Percentiles rank a stretch among this genome's conserved stretches.
Conservation (phyloP, 2,888 invertebrate species). For the Rambutsinella grinnellia region DNA sequence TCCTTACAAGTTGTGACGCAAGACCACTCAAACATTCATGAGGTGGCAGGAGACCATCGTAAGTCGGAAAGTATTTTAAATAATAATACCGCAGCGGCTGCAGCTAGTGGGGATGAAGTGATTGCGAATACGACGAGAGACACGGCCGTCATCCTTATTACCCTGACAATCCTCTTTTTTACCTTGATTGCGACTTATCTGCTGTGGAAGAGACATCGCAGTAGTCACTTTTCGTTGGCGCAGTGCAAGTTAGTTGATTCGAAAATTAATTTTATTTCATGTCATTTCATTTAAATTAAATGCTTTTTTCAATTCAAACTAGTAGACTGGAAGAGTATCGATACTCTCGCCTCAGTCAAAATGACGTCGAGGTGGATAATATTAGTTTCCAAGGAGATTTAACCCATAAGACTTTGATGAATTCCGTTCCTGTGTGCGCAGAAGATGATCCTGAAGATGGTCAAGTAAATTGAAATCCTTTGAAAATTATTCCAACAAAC, state of each 20-base stretch:
- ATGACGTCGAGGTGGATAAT: constrained; percentile 64
- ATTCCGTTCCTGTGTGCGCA: constrained; percentile 38
- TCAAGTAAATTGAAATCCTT: constrained; percentile 20
- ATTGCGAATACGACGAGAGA: constrained; percentile 38
- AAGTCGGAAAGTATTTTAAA: no score
- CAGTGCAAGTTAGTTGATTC: constrained; percentile 57
- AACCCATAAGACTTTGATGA: constrained; percentile 38
- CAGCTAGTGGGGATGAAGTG: constrained; percentile 8
- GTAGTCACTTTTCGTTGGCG: no score
- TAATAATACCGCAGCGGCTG: not conserved
- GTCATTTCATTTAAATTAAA: not conserved
- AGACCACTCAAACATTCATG: no score
- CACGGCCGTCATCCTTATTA: constrained; percentile 58
- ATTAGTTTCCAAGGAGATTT: constrained; percentile 54
- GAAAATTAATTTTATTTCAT: not conserved
- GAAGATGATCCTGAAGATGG: constrained; percentile 46
- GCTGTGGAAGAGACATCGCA: constrained; percentile 63
- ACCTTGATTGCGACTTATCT: constrained; percentile 61
- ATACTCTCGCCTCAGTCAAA: constrained; percentile 65
- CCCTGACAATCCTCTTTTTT: constrained; percentile 58
- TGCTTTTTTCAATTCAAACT: not conserved
- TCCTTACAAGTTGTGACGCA: no score
- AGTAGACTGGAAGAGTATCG: constrained; percentile 63
- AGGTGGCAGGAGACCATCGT: no score
- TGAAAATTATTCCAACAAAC: no score